These are phyloP conservation scores for Sitophilus oryzae DNA, from an alignment of 1,140 invertebrate genomes.

Conservation along the genomic window DNA sequence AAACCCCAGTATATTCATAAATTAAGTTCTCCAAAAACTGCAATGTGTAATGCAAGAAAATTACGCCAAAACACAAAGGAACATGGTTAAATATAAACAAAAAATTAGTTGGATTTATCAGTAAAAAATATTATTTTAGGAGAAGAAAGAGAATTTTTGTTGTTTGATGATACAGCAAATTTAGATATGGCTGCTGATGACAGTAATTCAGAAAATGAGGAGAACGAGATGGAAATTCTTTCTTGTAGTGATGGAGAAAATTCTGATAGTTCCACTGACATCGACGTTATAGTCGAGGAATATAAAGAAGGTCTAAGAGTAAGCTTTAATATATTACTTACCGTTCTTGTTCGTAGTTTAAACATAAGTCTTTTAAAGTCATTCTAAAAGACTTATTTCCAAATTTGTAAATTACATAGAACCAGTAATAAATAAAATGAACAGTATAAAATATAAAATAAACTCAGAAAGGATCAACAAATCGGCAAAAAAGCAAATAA, in stretches of 20 bases:
- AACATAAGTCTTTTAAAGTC: too few species aligned
- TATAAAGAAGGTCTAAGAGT: constrained; percentile 27
- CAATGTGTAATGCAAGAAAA: constrained; percentile 1
- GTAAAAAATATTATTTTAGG: not conserved
- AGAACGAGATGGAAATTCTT: constrained; percentile 22
- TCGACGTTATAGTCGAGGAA: constrained; percentile 29
- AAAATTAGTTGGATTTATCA: not conserved
- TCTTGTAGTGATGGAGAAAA: constrained; percentile 16
- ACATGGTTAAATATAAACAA: too few species aligned
- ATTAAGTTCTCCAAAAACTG: constrained; percentile 21
- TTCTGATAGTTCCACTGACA: constrained; percentile 27
- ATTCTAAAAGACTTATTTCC: too few species aligned
- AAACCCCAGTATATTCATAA: constrained; percentile 26
- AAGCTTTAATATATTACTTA: too few species aligned
- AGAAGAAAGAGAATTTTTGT: constrained; percentile 25
- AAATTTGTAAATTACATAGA: too few species aligned
- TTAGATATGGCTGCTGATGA: constrained; percentile 13
- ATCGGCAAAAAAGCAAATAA: too few species aligned
- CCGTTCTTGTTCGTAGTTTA: too few species aligned
- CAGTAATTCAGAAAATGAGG: constrained; percentile 25
- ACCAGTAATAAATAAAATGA: too few species aligned
- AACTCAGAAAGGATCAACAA: too few species aligned
- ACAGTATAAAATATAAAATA: too few species aligned
- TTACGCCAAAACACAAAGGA: not conserved
- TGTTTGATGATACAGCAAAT: constrained; percentile 18